phyloP scores from a whole-genome alignment of 1,140 invertebrate genomes.

The Zophobas atratus region DNA sequence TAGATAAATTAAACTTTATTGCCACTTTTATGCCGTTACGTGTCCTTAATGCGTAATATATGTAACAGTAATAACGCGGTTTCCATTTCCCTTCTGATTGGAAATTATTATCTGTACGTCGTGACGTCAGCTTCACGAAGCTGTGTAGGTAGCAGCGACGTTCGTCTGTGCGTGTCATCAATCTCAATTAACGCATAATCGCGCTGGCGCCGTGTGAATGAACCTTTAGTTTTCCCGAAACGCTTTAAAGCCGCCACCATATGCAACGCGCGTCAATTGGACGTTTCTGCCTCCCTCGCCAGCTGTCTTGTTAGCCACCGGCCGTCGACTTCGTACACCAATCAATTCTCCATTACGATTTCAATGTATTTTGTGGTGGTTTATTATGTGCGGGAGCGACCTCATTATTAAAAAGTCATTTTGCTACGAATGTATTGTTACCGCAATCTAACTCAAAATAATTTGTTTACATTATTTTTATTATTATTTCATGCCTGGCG shows the following conservation, averaged over 20 bases:
- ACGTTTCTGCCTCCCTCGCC: slow-evolving; percentile 47
- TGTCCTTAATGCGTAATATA: background rate
- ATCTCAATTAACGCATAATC: background rate
- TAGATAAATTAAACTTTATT: background rate
- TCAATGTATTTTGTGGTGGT: slow-evolving; percentile 50
- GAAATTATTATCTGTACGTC: no score
- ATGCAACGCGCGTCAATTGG: slow-evolving; percentile 43
- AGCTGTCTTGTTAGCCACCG: slow-evolving; percentile 58
- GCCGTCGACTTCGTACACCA: slow-evolving; percentile 51
- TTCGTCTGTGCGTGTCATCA: background rate
- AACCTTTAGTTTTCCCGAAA: slow-evolving; percentile 17
- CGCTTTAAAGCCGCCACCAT: slow-evolving; percentile 18
- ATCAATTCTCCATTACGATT: slow-evolving; percentile 60
- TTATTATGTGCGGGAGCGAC: slow-evolving; percentile 54
- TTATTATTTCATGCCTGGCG: background rate
- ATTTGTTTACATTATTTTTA: slow-evolving; percentile 36
- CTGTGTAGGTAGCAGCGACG: no score
- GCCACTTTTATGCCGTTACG: background rate
- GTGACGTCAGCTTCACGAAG: no score
- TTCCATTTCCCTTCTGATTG: no score
- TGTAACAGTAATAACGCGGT: background rate
- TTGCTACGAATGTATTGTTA: slow-evolving; percentile 30
- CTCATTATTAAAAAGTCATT: slow-evolving; percentile 60
- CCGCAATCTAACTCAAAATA: background rate
- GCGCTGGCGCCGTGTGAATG: background rate